Evolutionary conservation across 2,113 vertebrate genomes (phyloP).

Genomic region (Triplophysa tibetana): DNA sequence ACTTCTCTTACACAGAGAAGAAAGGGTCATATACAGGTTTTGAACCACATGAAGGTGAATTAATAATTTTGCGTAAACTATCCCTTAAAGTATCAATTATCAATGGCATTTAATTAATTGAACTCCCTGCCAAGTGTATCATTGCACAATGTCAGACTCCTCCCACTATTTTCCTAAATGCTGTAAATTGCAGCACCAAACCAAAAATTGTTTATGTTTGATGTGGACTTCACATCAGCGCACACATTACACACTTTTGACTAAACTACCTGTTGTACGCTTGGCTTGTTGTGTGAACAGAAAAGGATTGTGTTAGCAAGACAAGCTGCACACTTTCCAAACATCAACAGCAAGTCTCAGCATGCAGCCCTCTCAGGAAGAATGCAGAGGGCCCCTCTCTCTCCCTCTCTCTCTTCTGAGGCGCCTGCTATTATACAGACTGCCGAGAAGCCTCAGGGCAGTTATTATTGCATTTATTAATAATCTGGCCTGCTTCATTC

Average conservation of each 20-base stretch:
- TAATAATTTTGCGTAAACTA: no score
- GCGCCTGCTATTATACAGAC: constrained; percentile 74
- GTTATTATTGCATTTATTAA: constrained; percentile 77
- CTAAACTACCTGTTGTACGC: constrained; percentile 16
- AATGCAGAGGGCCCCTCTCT: constrained; percentile 64
- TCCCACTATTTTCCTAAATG: neutral
- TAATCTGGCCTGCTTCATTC: constrained; percentile 69
- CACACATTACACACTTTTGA: neutral
- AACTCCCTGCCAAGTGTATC: no score
- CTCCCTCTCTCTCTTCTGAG: constrained; percentile 52
- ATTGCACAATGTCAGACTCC: neutral
- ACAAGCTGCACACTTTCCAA: constrained; percentile 55
- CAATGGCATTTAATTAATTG: no score
- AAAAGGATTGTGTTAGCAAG: constrained; percentile 56
- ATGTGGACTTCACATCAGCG: neutral
- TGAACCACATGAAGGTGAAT: no score
- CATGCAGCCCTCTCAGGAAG: constrained; percentile 65
- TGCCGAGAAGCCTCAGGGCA: constrained; percentile 64
- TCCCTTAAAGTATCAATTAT: no score
- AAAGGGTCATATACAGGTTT: no score
- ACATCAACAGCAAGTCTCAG: constrained; percentile 62
- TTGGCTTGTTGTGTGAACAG: constrained; percentile 32
- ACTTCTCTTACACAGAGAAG: no score
- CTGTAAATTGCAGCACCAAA: neutral
- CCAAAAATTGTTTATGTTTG: neutral